Base-by-base conservation (phyloP, 2,113 vertebrate genomes). In the Cyanocitta stelleri region DNA sequence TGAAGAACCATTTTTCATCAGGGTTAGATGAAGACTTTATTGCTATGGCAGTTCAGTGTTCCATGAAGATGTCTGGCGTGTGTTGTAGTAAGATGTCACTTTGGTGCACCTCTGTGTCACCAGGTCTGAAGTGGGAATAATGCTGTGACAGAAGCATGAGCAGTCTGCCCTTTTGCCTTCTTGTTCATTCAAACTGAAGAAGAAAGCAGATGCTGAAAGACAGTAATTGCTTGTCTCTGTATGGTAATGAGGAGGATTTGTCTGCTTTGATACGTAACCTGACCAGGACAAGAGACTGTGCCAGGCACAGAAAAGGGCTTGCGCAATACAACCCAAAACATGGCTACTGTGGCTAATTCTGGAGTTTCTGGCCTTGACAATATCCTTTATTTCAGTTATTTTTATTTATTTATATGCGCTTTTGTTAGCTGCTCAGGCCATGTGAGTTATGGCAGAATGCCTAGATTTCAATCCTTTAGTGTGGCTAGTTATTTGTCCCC, bases 381-480 rank as follows among this genome's bases (percentile, higher is more conserved):
- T 63, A 59, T 80, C 89, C 85, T 95, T 92, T 91, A 83, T 91
- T 88, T 90, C 26, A 51, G 61, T 69, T 68, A 74, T 90, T 75
- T 64, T 54, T 83, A 89, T 91, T 91, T 82, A 62, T 67, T 89
- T 91, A 81, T 75, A 69, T 94, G 13, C 82, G 56, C 52, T 86
- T 93, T 87, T 78, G 59, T 81, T 95, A 74, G 67, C 49, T 71
- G 56, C 20, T 85, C 55, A 73, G 64, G 43, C 85, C 37, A 22
- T 73, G 35, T 51, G 77, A 83, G 32, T 88, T 91, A 66, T 95
- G 94, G 83, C 90, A 92, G 67, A 49, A 87, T 91, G 94, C 90
- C 95, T 95, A 49, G 72, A 78, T 95, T 93, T 94, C 55, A 67
- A 61, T 93, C 86, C 69, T 81, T 89, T 76, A 76, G 59, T 81